Evolutionary conservation across 2,797 vertebrate genomes (phyloP).

Genomic region (Epinephelus coioides): DNA sequence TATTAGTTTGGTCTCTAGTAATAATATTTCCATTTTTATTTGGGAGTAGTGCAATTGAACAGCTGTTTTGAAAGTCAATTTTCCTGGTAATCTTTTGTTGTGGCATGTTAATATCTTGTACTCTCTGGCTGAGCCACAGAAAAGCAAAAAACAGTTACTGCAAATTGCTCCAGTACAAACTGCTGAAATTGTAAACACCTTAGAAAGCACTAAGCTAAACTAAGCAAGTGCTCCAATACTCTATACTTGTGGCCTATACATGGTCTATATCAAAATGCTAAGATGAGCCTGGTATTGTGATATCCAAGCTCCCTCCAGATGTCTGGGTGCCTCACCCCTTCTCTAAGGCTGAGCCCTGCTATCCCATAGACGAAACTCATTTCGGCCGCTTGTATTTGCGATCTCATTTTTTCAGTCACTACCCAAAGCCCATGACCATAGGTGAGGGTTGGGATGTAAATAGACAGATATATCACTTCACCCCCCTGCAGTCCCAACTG

Average conservation of each 20-base stretch:
- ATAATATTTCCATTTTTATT: neutral
- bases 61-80: neutral
- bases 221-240: neutral
- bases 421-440: no score
- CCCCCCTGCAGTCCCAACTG: no score
- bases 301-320: no score
- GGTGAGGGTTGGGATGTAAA: no score
- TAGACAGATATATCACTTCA: no score
- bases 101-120: neutral
- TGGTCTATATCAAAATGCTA: no score
- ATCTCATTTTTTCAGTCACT: no score
- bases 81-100: neutral
- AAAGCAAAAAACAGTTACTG: neutral
- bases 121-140: neutral
- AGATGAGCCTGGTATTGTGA: neutral
- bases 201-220: neutral
- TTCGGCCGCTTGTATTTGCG: no score
- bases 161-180: neutral
- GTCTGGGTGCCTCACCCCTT: no score
- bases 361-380: no score
- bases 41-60: neutral
- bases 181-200: neutral
- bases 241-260: no score
- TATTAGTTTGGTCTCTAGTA: neutral
- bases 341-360: no score